A percentile compares a stretch with the other conserved stretches of the same genome.
Conservation (phyloP, 2,888 invertebrate genomes). For the Timandra comae region DNA sequence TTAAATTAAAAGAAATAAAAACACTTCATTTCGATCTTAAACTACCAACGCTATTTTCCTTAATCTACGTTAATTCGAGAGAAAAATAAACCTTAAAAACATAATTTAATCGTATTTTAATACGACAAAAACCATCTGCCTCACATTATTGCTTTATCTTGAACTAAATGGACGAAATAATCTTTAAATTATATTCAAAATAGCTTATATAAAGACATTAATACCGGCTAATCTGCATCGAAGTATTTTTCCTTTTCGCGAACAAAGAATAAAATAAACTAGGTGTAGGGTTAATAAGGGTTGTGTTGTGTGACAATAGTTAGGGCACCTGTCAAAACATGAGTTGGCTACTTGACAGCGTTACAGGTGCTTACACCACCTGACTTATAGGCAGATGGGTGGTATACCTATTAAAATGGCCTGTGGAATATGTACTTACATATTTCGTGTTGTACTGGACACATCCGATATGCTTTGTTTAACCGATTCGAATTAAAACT, state of each 20-base stretch:
- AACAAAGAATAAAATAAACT: slow-evolving; percentile 21
- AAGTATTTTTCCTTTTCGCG: slow-evolving; percentile 3
- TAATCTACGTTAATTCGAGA: too few species aligned
- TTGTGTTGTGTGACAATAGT: slow-evolving; percentile 47
- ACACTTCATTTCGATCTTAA: too few species aligned
- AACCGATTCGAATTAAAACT: too few species aligned
- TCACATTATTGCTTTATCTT: slow-evolving; percentile 5
- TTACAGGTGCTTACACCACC: slow-evolving; percentile 62
- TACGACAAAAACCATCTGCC: too few species aligned
- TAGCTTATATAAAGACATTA: slow-evolving; percentile 2
- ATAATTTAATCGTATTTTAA: too few species aligned
- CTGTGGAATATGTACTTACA: too few species aligned
- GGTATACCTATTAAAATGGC: slow-evolving; percentile 11
- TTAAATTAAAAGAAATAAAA: too few species aligned
- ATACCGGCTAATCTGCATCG: slow-evolving; percentile 4
- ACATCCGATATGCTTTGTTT: too few species aligned
- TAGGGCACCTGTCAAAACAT: slow-evolving; percentile 65
- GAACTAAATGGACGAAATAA: slow-evolving; percentile 2
- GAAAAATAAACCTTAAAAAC: too few species aligned
- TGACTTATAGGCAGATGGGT: slow-evolving; percentile 32
- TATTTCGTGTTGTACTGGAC: too few species aligned
- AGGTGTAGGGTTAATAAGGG: slow-evolving; percentile 23
- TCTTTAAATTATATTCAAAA: slow-evolving; percentile 1
- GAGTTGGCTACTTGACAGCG: slow-evolving; percentile 22
- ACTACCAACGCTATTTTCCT: too few species aligned